A percentile compares a stretch with the other conserved stretches of the same genome.
phyloP scores from a whole-genome alignment of 2,888 invertebrate species.

The Cyaniris semiargus region DNA sequence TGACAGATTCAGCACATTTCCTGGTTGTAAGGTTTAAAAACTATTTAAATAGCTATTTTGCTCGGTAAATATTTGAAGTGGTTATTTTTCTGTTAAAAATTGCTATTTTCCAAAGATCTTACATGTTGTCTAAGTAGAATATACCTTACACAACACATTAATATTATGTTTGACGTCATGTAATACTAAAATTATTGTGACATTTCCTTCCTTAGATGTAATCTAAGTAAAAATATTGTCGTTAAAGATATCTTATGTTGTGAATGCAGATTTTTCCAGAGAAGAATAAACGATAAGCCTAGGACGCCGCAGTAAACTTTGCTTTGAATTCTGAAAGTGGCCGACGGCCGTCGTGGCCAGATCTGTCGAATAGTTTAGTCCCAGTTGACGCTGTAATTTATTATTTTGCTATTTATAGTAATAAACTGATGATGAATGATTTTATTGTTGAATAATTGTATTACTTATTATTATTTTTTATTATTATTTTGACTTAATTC shows the following conservation, averaged over 20 bases:
- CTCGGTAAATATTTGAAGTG: no score
- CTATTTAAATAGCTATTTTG: no score
- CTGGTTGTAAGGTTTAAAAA: no score
- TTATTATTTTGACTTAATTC: not conserved
- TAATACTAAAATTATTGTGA: no score
- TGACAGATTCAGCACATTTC: no score
- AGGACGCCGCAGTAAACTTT: not conserved
- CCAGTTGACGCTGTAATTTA: not conserved
- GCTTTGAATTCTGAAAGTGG: not conserved
- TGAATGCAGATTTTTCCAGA: no score
- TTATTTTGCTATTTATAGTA: not conserved
- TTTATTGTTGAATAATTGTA: no score
- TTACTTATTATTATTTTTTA: not conserved
- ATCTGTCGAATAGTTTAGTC: conserved; percentile 2
- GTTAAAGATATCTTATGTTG: no score
- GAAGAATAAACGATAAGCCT: not conserved
- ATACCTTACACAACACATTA: not conserved
- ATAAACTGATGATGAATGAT: not conserved
- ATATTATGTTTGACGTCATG: no score
- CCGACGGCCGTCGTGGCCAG: conserved; percentile 13
- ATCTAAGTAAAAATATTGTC: no score
- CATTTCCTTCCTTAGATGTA: no score
- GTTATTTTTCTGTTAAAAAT: not conserved
- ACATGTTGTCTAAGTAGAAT: not conserved
- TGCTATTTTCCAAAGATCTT: not conserved